Evolutionary conservation across 2,113 vertebrate species (phyloP), one percentile per base, ranked within the genome.

Genomic region (Sebastes schlegelii): DNA sequence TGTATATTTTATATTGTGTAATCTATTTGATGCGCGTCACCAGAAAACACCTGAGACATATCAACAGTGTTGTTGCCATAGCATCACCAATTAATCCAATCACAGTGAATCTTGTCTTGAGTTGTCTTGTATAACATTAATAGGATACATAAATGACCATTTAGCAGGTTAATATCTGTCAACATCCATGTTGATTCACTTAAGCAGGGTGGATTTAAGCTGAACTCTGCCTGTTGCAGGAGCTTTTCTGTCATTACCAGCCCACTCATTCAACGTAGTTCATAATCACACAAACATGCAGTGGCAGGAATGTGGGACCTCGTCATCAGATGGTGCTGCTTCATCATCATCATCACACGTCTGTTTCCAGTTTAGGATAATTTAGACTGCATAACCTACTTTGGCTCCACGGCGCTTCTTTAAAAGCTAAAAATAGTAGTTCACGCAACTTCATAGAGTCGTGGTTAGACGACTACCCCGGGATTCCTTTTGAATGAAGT

Each of bases 401-500:
- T 52, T 48, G 70, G 42, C 74, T 77, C 77, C 77, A 72, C 3
- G 1, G 51, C 9, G 46, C 72, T 34, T 79, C 2, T 3, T 86
- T 71, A n/a, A 40, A 19, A 62, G 40, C 70, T 85, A 80, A 80
- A 89, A 80, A 86, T 92, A 89, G 69, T 0, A 4, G n/a, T 77
- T 79, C 65, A 40, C 52, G 40, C 48, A 85, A 45, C 69, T 46
- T 71, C 34, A 54, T 40, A 21, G 26, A 52, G 62, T 84, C 66
- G 40, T 67, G 14, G 45, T 85, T 67, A 21, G 52, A 80, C 0
- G n/a, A n/a, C 14, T 61, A 63, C 72, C 51, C 21, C 1, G 23
- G 75, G 86, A 86, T 85, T 87, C 75, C 75, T 75, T 82, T 79
- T 79, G 60, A 89, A 63, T 90, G 86, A 86, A 72, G 14, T 40